phyloP scores from a whole-genome alignment of 2,888 invertebrate genomes.

The Lasioglossum villosulum region DNA sequence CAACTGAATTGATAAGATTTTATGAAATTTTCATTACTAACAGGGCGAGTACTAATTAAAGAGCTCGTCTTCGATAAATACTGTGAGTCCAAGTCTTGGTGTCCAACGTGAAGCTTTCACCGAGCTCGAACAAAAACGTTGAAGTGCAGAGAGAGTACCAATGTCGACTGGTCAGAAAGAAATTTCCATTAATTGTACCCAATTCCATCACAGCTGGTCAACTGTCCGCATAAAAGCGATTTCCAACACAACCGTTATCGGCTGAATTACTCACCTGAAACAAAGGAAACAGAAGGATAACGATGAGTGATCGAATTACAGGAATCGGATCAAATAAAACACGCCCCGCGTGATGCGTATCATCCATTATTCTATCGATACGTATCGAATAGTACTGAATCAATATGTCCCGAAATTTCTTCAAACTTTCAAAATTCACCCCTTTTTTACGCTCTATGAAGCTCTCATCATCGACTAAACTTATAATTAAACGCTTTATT shows the following conservation, averaged over 20 bases:
- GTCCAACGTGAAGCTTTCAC: constrained; percentile 28
- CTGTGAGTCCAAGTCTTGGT: constrained; percentile 14
- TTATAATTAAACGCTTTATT: not conserved
- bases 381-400: constrained; percentile 19
- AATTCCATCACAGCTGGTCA: constrained; percentile 67
- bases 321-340: constrained; percentile 23
- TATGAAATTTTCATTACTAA: not conserved
- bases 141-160: not conserved
- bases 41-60: constrained; percentile 29
- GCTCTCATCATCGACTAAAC: not conserved
- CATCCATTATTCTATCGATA: constrained; percentile 4
- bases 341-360: not conserved
- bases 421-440: not conserved
- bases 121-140: constrained; percentile 26
- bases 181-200: constrained; percentile 75
- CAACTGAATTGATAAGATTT: not conserved
- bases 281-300: constrained; percentile 65
- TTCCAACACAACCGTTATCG: constrained; percentile 56
- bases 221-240: constrained; percentile 74
- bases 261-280: constrained; percentile 73
- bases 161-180: constrained; percentile 38
- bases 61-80: constrained; percentile 31
- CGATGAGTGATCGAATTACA: constrained; percentile 50
- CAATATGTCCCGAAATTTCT: constrained; percentile 16
- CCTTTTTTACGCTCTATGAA: not conserved